Evolutionary conservation across 2,113 vertebrate species (phyloP), one percentile per base, ranked within the genome.

Genomic region (Forbesichthys agassizii): DNA sequence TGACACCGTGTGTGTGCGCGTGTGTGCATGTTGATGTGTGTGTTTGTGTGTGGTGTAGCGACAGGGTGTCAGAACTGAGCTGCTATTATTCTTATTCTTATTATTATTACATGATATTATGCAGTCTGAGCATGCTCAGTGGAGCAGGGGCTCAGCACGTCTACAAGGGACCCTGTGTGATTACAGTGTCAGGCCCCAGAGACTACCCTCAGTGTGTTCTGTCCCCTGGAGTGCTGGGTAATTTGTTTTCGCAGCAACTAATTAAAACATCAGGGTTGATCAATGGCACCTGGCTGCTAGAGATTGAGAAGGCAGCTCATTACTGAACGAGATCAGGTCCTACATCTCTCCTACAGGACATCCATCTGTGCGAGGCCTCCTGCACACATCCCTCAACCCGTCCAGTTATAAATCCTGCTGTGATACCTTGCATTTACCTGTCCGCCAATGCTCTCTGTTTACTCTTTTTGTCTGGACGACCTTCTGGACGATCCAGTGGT

Each of bases 231-330:
- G 75, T 48, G 48, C 57, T 1, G 2, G 69, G 68, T 87, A 77
- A 89, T 89, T 86, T 88, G 86, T 86, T 86, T 87, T 77, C 79
- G 79, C 64, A 62, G 69, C 51, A 48, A 78, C 73, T 85, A 83
- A 88, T 90, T 89, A 88, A 80, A 79, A 80, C 36, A 82, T 82
- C 53, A 11, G 49, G 56, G n/a, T 57, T 71, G 82, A 88, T 88
- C 84, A 76, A 75, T 81, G 80, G 60, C 75, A 78, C 69, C 76
- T 71, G 82, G 74, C 80, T 78, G 75, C 63, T 54, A 46, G 59
- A 20, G 47, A 77, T 42, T 64, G 51, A 55, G 47, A 56, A 27
- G 8, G n/a, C 53, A 33, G 54, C 27, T 65, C 72, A 54, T 33
- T 54, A 16, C 13, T 6, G 13, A 7, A 1, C n/a, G 13, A 14